Percentiles rank a stretch among this genome's conserved stretches.
Conservation (phyloP, 2,113 vertebrate species). For the Stegostoma tigrinum region DNA sequence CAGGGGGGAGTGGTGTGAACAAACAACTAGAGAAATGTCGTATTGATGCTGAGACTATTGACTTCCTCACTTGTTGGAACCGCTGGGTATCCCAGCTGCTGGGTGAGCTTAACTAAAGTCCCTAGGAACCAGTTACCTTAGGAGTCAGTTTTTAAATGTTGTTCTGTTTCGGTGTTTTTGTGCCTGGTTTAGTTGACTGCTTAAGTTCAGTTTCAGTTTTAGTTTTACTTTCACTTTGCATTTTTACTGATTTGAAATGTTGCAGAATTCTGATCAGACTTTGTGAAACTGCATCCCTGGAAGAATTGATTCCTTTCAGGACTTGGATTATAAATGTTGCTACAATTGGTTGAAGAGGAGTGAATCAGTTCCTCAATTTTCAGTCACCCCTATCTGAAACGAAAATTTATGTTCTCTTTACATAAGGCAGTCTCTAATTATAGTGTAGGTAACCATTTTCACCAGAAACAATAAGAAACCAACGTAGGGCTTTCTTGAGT, state of each 20-base stretch:
- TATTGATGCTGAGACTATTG: neutral
- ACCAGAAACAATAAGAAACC: too few species aligned
- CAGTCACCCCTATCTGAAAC: too few species aligned
- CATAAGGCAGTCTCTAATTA: too few species aligned
- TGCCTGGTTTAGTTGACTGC: neutral
- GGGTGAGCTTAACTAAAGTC: neutral
- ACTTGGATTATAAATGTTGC: neutral
- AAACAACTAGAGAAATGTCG: neutral
- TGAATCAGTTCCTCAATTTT: neutral
- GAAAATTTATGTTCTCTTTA: too few species aligned
- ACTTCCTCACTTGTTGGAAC: neutral
- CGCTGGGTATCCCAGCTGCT: neutral
- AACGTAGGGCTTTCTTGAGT: too few species aligned
- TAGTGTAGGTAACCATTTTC: too few species aligned
- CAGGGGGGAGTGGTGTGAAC: too few species aligned
- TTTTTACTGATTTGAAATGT: neutral
- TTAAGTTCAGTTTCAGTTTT: neutral
- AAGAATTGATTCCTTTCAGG: neutral
- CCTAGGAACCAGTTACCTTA: neutral
- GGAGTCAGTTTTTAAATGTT: neutral
- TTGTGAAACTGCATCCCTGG: neutral
- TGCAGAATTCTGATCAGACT: neutral
- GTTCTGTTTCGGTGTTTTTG: neutral
- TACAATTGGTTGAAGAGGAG: neutral
- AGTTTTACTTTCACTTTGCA: neutral